phyloP scores from a whole-genome alignment of 2,113 vertebrate genomes.

The Ia io region DNA sequence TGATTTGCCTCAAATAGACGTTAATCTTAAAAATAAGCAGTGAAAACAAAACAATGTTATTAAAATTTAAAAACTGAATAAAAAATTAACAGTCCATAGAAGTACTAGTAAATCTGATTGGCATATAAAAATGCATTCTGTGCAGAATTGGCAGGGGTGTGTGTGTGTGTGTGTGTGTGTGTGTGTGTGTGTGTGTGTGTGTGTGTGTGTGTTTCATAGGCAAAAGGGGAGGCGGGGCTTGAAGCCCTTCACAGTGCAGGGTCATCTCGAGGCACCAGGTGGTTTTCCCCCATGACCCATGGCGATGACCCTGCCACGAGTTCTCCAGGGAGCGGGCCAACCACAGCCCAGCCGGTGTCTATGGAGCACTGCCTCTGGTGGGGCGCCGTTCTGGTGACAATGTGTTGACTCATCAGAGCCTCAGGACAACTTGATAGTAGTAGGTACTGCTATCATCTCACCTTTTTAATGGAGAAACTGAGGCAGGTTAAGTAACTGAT shows the following conservation, averaged over 20 bases:
- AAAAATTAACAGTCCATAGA: slow-evolving; percentile 54
- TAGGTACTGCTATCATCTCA: not conserved
- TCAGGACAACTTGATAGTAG: not conserved
- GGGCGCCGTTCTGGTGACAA: accelerated
- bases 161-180: not conserved
- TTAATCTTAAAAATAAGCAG: slow-evolving; percentile 62
- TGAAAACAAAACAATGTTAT: slow-evolving; percentile 50
- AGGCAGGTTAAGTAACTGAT: not conserved
- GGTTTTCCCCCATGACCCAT: accelerated
- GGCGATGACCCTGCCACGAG: not conserved
- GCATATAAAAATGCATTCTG: slow-evolving; percentile 5
- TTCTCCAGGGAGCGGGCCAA: not conserved
- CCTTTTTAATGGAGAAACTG: not conserved
- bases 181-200: not conserved
- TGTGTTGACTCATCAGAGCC: not conserved
- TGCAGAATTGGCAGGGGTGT: not conserved
- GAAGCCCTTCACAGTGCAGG: not conserved
- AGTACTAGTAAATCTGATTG: slow-evolving; percentile 12
- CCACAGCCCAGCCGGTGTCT: accelerated
- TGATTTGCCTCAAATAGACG: slow-evolving; percentile 7
- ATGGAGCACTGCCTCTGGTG: accelerated
- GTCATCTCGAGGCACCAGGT: not conserved
- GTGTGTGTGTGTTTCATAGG: too few relatives aligned
- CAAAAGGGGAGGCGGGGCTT: not conserved
- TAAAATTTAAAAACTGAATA: slow-evolving; percentile 50